phyloP scores from a whole-genome alignment of 2,888 invertebrate species.

The Vesta saturnalis region DNA sequence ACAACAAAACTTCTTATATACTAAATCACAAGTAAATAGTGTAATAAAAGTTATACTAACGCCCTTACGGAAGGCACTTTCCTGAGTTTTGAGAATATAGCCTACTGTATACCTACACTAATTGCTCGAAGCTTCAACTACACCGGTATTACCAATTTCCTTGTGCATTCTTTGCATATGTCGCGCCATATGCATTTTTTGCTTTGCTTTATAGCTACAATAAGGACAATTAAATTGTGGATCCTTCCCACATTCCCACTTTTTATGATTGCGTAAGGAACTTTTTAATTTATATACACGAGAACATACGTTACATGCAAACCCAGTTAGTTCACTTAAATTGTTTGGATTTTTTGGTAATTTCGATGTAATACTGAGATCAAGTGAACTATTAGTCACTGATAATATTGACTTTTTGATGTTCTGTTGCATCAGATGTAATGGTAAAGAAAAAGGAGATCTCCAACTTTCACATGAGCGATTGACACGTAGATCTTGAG shows the following conservation, averaged over 20 bases:
- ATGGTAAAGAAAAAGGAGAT: not conserved
- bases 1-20: no score
- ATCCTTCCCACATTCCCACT: conserved; percentile 89
- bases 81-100: no score
- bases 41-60: no score
- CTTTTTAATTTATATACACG: conserved; percentile 88
- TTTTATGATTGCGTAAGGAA: conserved; percentile 83
- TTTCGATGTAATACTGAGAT: not conserved
- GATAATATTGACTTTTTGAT: conserved; percentile 9
- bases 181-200: conserved; percentile 85
- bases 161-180: conserved; percentile 87
- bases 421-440: conserved; percentile 12
- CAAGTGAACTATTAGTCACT: not conserved
- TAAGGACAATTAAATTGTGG: conserved; percentile 77
- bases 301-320: conserved; percentile 84
- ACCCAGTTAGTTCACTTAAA: conserved; percentile 62
- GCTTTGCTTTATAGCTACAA: conserved; percentile 85
- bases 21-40: no score
- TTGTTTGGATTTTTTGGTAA: not conserved
- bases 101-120: no score
- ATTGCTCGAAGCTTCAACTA: no score
- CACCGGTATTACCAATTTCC: no score
- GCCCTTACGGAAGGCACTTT: no score
- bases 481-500: no score
- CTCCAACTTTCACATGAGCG: not conserved